A percentile compares a stretch with the other conserved stretches of the same genome.
phyloP scores from a whole-genome alignment of 2,797 vertebrate genomes.

The Schizopygopsis malacanthus region DNA sequence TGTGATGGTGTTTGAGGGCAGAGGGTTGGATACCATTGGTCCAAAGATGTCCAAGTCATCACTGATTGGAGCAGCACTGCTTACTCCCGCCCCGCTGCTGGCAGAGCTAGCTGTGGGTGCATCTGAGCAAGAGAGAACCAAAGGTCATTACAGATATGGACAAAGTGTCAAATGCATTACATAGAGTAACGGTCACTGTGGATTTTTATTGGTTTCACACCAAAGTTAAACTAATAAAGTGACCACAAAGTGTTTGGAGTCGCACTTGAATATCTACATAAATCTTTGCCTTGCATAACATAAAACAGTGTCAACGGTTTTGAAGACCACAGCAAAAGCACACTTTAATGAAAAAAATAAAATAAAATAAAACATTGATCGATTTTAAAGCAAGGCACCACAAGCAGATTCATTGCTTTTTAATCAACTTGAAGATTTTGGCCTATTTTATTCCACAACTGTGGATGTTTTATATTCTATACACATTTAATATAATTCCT shows the following conservation, averaged over 20 bases:
- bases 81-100: constrained; percentile 77
- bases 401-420: not conserved
- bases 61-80: constrained; percentile 72
- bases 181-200: not conserved
- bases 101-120: constrained; percentile 80
- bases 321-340: not conserved
- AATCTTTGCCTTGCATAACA: not conserved
- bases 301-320: not conserved
- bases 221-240: not conserved
- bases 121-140: constrained; percentile 75
- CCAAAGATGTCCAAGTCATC: constrained; percentile 97
- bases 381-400: not conserved
- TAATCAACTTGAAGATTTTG: not conserved
- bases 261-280: not conserved
- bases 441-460: not conserved
- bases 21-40: constrained; percentile 96
- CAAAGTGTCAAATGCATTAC: not conserved
- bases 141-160: not conserved
- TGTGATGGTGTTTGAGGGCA: constrained; percentile 80
- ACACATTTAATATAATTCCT: not conserved
- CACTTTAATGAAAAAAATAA: not conserved
- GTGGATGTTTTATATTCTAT: not conserved
- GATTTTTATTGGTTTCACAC: not conserved
- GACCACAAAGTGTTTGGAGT: not conserved
- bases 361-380: not conserved